Evolutionary conservation across 2,888 invertebrate species (phyloP), one percentile per base, ranked within the genome.

Genomic region (Synanthedon myopaeformis): DNA sequence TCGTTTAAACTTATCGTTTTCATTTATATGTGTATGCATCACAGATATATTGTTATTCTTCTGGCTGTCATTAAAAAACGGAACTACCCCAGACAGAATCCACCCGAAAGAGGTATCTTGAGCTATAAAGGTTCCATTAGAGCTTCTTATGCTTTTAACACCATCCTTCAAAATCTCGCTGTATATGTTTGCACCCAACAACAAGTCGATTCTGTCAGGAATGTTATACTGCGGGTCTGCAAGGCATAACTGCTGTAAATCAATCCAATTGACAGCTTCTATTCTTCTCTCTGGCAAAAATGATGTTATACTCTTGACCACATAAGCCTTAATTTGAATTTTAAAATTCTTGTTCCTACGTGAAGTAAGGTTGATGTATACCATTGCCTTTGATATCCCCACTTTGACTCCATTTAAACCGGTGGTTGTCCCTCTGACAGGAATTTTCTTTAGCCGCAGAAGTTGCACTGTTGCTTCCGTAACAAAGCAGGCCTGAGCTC

Each of bases 401-500:
- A 51, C 23, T 8, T 48, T 42, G 12, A 23, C 42, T 3, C 54
- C 57, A 6, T 61, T 61, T 49, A 63, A 41, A 4, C 60, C 61
- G 23, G 60, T 56, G 10, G 63, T 53, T 0, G 13, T n/a, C 3
- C 58, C 51, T 11, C 45, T 53, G 11, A 55, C 49, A 23, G 61
- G 58, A 4, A 54, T 57, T 41, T 61, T 60, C 5, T 61, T 60
- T 0, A 67, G 52, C 3, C 57, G 42, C 0, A 66, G 51, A 3
- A 54, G 42, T 51, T 64, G 64, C 0, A 60, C 64, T 14, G 60
- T 54, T 8, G 63, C 23, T 13, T 67, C 66, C 0, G 64, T 64
- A 3, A 67, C 59, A 51, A 67, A 66, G 10, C 58, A 64, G 11
- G 61, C 61, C 48, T 66, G 59, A 10, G 66, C 64, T 2, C 66